A percentile compares a stretch with the other conserved stretches of the same genome.
Evolutionary conservation across 2,888 invertebrate species (phyloP).

Genomic region (Lagria hirta): DNA sequence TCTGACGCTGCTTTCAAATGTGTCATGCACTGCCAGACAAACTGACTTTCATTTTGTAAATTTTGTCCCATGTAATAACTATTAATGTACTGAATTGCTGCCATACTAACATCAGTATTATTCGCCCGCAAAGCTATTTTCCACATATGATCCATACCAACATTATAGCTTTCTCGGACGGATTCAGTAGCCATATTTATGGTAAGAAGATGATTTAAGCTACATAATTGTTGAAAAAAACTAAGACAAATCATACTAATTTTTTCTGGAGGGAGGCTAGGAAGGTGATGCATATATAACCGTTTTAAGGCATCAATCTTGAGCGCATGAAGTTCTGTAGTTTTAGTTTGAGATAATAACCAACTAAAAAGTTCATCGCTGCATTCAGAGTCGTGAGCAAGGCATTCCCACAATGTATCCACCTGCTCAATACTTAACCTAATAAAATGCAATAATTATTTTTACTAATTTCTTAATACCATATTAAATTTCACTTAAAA

Average conservation of each 20-base stretch:
- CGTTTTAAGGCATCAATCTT: slow-evolving; percentile 85
- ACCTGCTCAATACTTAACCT: slow-evolving; percentile 84
- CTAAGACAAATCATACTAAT: slow-evolving; percentile 91
- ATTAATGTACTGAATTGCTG: slow-evolving; percentile 92
- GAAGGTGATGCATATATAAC: slow-evolving; percentile 85
- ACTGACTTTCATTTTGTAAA: slow-evolving; percentile 87
- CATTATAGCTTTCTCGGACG: slow-evolving; percentile 59
- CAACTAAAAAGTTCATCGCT: slow-evolving; percentile 92
- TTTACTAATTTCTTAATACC: too few relatives aligned
- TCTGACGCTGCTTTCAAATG: slow-evolving; percentile 82
- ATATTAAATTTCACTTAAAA: too few relatives aligned
- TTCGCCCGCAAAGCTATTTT: slow-evolving; percentile 88
- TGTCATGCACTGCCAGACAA: slow-evolving; percentile 91
- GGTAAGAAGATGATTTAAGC: slow-evolving; percentile 79
- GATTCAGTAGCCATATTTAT: slow-evolving; percentile 56
- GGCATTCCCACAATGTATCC: slow-evolving; percentile 87
- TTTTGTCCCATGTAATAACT: slow-evolving; percentile 93
- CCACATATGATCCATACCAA: slow-evolving; percentile 94
- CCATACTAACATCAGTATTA: slow-evolving; percentile 92
- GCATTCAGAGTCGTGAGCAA: slow-evolving; percentile 82
- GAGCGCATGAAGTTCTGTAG: slow-evolving; percentile 88
- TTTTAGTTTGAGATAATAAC: slow-evolving; percentile 89
- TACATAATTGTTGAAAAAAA: slow-evolving; percentile 88
- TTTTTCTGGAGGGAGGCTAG: slow-evolving; percentile 82
- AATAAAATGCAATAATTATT: slow-evolving; percentile 35